These are phyloP conservation scores for Drosophila bocqueti DNA, from an alignment of 1,140 invertebrate species.

Conservation along the genomic window DNA sequence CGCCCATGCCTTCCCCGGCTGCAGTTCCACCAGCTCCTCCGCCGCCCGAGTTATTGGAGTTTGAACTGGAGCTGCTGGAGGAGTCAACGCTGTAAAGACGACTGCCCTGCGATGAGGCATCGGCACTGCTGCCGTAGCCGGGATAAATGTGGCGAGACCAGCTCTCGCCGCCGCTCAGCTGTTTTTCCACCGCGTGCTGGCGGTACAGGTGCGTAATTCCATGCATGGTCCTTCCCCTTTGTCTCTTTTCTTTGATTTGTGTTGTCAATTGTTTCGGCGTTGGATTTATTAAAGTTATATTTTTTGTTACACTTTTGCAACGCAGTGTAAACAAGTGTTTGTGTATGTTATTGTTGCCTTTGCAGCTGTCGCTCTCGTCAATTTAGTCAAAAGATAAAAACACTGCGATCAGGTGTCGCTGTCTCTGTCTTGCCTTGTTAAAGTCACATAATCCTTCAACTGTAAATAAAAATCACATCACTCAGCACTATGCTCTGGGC, in stretches of 20 bases:
- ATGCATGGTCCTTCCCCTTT: slow-evolving; percentile 65
- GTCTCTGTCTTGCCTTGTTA: slow-evolving; percentile 50
- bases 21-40: slow-evolving; percentile 23
- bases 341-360: slow-evolving; percentile 21
- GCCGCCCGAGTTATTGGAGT: slow-evolving; percentile 63
- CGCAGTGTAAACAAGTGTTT: slow-evolving; percentile 54
- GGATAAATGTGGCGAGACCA: slow-evolving; percentile 68
- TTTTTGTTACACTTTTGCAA: slow-evolving; percentile 65
- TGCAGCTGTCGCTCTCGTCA: slow-evolving; percentile 49
- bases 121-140: slow-evolving; percentile 52
- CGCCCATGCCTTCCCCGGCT: slow-evolving; percentile 43
- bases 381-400: slow-evolving; percentile 25
- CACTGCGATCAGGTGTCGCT: slow-evolving; percentile 47
- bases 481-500: slow-evolving; percentile 32
- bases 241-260: slow-evolving; percentile 5
- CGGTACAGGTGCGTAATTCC: slow-evolving; percentile 84
- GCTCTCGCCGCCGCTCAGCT: slow-evolving; percentile 73
- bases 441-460: slow-evolving; percentile 80
- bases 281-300: slow-evolving; percentile 3
- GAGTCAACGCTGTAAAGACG: slow-evolving; percentile 74
- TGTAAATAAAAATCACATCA: slow-evolving; percentile 67
- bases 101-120: slow-evolving; percentile 48
- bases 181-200: slow-evolving; percentile 84
- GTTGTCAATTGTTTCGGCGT: slow-evolving; percentile 5
- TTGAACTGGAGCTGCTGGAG: slow-evolving; percentile 77